Base-by-base conservation (phyloP, 2,797 vertebrate genomes). In the Scolopax rusticola region DNA sequence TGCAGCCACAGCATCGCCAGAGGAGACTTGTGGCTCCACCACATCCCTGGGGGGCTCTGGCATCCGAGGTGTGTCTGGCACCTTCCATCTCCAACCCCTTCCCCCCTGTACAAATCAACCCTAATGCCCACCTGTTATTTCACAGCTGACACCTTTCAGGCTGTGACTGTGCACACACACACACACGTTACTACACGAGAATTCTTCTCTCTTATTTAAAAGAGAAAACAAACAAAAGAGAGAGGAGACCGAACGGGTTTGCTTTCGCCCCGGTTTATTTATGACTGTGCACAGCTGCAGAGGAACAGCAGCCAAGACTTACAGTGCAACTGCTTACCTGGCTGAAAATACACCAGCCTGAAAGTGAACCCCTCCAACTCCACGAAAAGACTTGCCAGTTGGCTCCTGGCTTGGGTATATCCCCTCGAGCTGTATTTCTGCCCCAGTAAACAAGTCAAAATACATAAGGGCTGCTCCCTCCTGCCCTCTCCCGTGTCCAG, bases 231-330 rank as follows among this genome's bases (percentile, higher is more conserved):
- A 47, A 45, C 21, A 60, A 63, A 60, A 69, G 73, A 17, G 18
- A 94, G 84, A 84, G 69, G 83, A 96, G 90, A 79, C 88, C 1
- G 40, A 70, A 53, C 1, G 13, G 38, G 53, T 90, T 94, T 90
- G 54, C 30, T 92, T 84, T 51, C 76, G 68, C 28, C 53, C 27
- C 21, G 8, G 33, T 95, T 95, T 95, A 88, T 96, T 96, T 95
- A 88, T 96, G 95, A 15, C 24, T 45, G 68, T 27, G 36, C 53
- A 56, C 51, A 70, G 38, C 57, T 28, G 25, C 33, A 79, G 78
- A 86, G 2, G 2, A 77, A 78, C 57, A 87, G 47, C n/a, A 67
- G 3, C 6, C 70, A 76, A 76, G 83, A 87, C 86, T 78, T 10
- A 68, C 16, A 57, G n/a, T 4, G 23, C 25, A 54, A 30, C 4